phyloP scores from a whole-genome alignment of 2,888 invertebrate genomes.

The Norana najaformis region DNA sequence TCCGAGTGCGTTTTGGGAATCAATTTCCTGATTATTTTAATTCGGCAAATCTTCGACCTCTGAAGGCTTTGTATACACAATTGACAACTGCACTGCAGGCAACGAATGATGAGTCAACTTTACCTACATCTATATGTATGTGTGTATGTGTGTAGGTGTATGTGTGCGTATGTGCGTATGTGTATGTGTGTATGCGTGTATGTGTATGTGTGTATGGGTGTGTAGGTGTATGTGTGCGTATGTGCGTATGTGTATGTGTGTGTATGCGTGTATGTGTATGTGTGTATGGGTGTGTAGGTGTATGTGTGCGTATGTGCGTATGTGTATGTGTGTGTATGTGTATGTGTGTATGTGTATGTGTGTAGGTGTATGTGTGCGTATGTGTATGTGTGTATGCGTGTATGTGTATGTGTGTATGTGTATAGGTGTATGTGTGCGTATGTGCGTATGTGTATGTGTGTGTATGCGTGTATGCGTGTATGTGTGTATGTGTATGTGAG shows the following conservation, averaged over 20 bases:
- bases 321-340: conserved; percentile 18
- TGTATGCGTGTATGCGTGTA: neutral
- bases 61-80: neutral
- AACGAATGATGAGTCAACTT: neutral
- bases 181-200: conserved; percentile 17
- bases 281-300: neutral
- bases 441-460: conserved; percentile 16
- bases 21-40: conserved; percentile 13
- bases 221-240: too few relatives aligned
- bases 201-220: neutral
- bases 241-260: too few relatives aligned
- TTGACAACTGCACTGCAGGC: neutral
- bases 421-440: neutral
- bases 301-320: neutral
- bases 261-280: too few relatives aligned
- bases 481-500: neutral
- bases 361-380: neutral
- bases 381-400: too few relatives aligned
- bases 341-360: neutral
- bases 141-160: neutral
- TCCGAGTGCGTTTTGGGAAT: neutral
- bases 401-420: neutral
- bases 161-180: conserved; percentile 9
- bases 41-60: conserved; percentile 7
- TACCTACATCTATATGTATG: neutral